Percentiles rank a stretch among this genome's conserved stretches.
These are phyloP conservation scores for Amiota communis DNA, from an alignment of 2,888 invertebrate species.

Conservation along the genomic window DNA sequence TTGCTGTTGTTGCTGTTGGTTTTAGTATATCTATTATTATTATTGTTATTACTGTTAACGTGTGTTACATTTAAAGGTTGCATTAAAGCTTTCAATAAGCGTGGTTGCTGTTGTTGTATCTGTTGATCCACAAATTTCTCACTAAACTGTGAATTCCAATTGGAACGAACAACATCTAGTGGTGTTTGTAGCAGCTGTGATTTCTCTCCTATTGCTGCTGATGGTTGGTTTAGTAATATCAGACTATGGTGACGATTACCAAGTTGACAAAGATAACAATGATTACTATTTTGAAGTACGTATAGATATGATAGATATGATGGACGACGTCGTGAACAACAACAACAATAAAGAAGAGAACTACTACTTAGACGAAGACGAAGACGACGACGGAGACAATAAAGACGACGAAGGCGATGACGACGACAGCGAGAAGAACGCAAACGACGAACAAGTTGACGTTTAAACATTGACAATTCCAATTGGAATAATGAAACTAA, in stretches of 20 bases:
- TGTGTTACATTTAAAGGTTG: slow-evolving; percentile 21
- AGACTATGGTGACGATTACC: too few relatives aligned
- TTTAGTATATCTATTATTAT: slow-evolving; percentile 29
- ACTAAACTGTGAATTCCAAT: neutral
- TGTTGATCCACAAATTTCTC: too few relatives aligned
- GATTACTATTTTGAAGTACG: neutral
- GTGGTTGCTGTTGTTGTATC: slow-evolving; percentile 48
- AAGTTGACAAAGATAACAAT: neutral
- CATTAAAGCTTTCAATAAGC: slow-evolving; percentile 13
- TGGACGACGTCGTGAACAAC: too few relatives aligned
- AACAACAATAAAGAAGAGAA: neutral
- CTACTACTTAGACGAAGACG: slow-evolving; percentile 38
- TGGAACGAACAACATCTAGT: neutral
- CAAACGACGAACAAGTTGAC: neutral
- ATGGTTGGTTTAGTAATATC: too few relatives aligned
- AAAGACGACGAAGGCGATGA: slow-evolving; percentile 49
- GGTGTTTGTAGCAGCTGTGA: neutral
- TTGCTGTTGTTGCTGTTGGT: slow-evolving; percentile 37
- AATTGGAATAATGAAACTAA: neutral
- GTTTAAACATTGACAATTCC: slow-evolving; percentile 16
- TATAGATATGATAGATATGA: too few relatives aligned
- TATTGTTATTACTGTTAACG: slow-evolving; percentile 29
- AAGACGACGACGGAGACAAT: slow-evolving; percentile 42
- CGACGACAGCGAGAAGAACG: neutral
- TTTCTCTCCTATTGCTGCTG: too few relatives aligned